A percentile compares a stretch with the other conserved stretches of the same genome.
Evolutionary conservation across 2,113 vertebrate species (phyloP).

Genomic region (Desmodus rotundus): DNA sequence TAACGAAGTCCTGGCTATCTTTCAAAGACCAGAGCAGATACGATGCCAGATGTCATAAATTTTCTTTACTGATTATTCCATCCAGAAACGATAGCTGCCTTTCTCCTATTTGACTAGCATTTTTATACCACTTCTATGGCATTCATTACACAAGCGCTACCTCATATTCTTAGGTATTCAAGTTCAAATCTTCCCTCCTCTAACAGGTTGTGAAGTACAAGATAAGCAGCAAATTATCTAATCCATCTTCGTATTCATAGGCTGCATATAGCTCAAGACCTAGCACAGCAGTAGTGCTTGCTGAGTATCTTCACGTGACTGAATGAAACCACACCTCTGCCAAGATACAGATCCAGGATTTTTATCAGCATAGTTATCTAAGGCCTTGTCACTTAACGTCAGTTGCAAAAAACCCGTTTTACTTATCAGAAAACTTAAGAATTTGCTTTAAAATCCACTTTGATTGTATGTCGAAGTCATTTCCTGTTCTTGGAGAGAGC

Average conservation of each 20-base stretch:
- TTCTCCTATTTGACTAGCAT: background rate
- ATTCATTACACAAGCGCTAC: background rate
- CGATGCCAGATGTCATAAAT: background rate
- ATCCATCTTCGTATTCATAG: background rate
- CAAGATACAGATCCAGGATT: background rate
- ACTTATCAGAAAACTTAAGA: background rate
- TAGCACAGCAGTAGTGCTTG: background rate
- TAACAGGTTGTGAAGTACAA: background rate
- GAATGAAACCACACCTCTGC: background rate
- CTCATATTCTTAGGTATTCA: conserved; percentile 7
- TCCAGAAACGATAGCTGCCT: background rate
- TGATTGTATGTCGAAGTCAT: background rate
- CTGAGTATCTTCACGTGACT: conserved; percentile 8
- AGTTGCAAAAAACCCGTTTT: background rate
- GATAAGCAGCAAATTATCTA: background rate
- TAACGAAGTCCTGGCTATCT: background rate
- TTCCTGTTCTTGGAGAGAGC: background rate
- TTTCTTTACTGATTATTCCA: background rate
- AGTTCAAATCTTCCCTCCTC: background rate
- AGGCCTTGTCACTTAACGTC: background rate
- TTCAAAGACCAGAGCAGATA: background rate
- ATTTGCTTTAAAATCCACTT: conserved; percentile 10
- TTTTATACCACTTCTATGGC: background rate
- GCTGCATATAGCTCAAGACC: background rate
- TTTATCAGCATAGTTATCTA: background rate